phyloP scores from a whole-genome alignment of 30 jellyfish, hydroid and myxozoan genomes.

The Haliclystus octoradiatus region DNA sequence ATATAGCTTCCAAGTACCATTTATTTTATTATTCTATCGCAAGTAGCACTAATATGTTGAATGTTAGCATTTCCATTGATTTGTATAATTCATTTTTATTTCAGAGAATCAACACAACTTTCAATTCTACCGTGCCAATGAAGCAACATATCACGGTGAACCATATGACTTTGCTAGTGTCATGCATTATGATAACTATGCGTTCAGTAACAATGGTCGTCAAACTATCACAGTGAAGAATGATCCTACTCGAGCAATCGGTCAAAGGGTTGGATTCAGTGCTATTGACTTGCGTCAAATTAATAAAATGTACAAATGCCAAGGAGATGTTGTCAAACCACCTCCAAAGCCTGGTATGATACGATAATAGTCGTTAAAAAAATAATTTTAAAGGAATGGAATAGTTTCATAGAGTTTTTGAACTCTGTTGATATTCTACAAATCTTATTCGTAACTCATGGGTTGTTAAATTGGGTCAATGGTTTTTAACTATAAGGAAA shows the following conservation, averaged over 20 bases:
- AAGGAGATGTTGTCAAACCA: neutral
- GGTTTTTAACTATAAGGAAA: no score
- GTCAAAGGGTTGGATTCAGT: neutral
- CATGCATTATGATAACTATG: constrained; percentile 24
- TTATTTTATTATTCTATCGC: no score
- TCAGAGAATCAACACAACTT: constrained; percentile 13
- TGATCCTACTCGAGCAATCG: constrained; percentile 6
- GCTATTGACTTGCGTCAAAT: constrained; percentile 4
- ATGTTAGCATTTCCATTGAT: no score
- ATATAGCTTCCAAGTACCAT: no score
- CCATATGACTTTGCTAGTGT: constrained; percentile 4
- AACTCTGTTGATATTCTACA: no score
- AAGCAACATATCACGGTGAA: constrained; percentile 6
- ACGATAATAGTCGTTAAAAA: no score
- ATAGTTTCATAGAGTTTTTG: no score
- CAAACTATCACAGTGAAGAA: constrained; percentile 13
- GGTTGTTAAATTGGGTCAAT: no score
- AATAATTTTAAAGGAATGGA: no score
- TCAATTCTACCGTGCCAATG: constrained; percentile 14
- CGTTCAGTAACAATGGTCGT: constrained; percentile 6
- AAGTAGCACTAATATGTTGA: no score
- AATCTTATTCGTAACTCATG: no score
- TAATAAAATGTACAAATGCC: constrained; percentile 12
- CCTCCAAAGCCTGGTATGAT: neutral
- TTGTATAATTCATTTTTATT: neutral